Evolutionary conservation across 2,888 invertebrate species (phyloP), one percentile per base, ranked within the genome.

Genomic region (Corythucha ciliata): DNA sequence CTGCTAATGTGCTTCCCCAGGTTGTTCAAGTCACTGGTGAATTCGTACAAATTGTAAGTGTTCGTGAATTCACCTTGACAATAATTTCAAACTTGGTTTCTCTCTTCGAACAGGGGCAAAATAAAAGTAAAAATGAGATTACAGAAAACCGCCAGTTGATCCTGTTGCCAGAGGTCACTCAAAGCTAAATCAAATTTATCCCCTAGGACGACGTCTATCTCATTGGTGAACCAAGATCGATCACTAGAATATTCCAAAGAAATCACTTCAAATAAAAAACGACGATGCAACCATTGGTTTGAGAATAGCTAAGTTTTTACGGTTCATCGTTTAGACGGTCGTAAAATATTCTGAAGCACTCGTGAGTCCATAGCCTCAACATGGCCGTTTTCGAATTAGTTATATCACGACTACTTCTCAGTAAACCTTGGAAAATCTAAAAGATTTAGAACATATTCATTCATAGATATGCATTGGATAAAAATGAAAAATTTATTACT

Each of bases 321-420:
- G 72, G 74, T 12, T 81, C 81, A 65, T 89, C 85, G 2, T 83
- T 81, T 2, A 92, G 74, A 5, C 90, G 77, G 66, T 92, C 91
- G 59, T 76, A 75, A 66, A 90, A 92, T 0, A 91, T 89, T 45
- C 91, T 69, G 65, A 81, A 86, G 55, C 80, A 79, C 66, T 92
- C 91, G 68, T 89, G 88, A 49, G 87, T 74, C 91, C 91, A 92
- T 12, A 92, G 71, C 22, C 87, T 75, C 2, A 88, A 72, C 62
- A 90, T 78, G 0, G 79, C 71, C 0, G 72, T 62, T 61, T 77
- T 82, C 0, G 81, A 83, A 63, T 80, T 82, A 56, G 86, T 86
- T 63, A 80, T 80, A 59, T 85, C 83, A 53, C 79, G 80, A 66
- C 83, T 78, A 57, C 84, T 79, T 55, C 88, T 73, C 16, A 92